phyloP scores from a whole-genome alignment of 2,888 invertebrate species.

The Tridacna crocea region DNA sequence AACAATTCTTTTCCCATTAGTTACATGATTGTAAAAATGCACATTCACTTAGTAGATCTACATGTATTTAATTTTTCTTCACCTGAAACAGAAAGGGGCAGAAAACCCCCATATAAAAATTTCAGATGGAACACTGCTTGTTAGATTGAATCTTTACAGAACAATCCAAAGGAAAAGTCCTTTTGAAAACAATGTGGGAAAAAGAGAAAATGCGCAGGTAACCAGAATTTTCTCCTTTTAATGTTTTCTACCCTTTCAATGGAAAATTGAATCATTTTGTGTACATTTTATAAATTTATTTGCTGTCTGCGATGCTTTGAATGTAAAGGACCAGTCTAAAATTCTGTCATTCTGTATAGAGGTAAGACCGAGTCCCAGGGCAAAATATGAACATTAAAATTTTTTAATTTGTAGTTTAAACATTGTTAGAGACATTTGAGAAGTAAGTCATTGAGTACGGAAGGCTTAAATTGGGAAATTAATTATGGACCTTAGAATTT shows the following conservation, averaged over 20 bases:
- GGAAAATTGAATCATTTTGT: neutral
- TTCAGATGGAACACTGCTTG: too few relatives aligned
- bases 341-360: too few relatives aligned
- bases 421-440: slow-evolving; percentile 21
- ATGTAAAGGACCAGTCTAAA: too few relatives aligned
- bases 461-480: slow-evolving; percentile 14
- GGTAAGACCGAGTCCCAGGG: neutral
- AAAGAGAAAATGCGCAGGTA: neutral
- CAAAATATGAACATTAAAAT: slow-evolving; percentile 14
- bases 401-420: slow-evolving; percentile 10
- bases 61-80: too few relatives aligned
- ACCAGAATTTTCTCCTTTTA: neutral
- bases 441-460: slow-evolving; percentile 9
- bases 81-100: too few relatives aligned
- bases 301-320: neutral
- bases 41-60: too few relatives aligned
- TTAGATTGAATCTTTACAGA: too few relatives aligned
- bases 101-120: too few relatives aligned
- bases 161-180: too few relatives aligned
- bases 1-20: too few relatives aligned
- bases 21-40: too few relatives aligned
- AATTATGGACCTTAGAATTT: slow-evolving; percentile 24
- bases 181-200: neutral
- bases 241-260: neutral
- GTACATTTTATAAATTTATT: neutral